Conservation (phyloP, 2,113 vertebrate genomes). For the Limanda limanda region DNA sequence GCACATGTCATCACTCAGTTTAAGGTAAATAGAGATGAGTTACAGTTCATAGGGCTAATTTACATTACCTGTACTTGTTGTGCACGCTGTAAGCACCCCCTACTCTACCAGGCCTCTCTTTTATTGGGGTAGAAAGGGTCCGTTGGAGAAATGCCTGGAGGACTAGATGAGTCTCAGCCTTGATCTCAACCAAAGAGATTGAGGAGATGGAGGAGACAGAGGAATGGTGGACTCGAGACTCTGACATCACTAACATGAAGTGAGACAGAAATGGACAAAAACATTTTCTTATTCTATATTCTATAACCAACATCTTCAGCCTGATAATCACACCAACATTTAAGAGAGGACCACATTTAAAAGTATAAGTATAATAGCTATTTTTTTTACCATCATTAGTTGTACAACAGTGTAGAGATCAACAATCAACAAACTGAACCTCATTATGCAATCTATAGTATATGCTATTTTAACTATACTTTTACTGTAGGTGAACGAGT, state of each 20-base stretch:
- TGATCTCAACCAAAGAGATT: conserved; percentile 77
- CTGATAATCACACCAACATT: no score
- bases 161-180: conserved; percentile 77
- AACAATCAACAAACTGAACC: background rate
- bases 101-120: conserved; percentile 71
- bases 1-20: no score
- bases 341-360: background rate
- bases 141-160: conserved; percentile 79
- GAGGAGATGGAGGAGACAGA: conserved; percentile 65
- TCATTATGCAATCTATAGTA: no score
- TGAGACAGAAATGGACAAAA: conserved; percentile 5
- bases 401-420: background rate
- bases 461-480: no score
- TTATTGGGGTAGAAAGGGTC: conserved; percentile 44
- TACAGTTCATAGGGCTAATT: background rate
- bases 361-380: background rate
- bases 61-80: conserved; percentile 74
- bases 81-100: conserved; percentile 78
- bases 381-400: background rate
- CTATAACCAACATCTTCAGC: no score
- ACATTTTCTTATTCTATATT: background rate
- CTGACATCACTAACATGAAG: conserved; percentile 63
- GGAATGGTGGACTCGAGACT: conserved; percentile 21
- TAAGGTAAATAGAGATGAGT: no score
- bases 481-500: no score